Evolutionary conservation across 64 coral and sea anemone genomes (phyloP), one percentile per base, ranked within the genome.

Genomic region (Actinia tenebrosa): DNA sequence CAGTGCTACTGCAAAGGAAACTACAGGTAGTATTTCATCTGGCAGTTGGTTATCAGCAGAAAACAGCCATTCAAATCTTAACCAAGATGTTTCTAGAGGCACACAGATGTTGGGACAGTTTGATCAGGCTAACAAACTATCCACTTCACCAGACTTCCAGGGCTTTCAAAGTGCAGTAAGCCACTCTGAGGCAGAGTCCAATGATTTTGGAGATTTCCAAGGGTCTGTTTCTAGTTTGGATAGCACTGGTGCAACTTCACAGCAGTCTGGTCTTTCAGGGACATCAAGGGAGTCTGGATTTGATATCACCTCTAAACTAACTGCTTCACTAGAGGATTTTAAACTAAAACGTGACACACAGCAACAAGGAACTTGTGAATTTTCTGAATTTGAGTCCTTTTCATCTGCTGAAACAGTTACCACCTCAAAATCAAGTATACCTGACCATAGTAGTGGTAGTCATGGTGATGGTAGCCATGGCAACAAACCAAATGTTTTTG

Each of bases 151-250:
- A 8, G 79, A 81, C 8, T 81, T 81, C 50, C 79, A 81, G 22
- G 45, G 79, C 17, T 81, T 81, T 81, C 79, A 81, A 53, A 81
- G 45, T 50, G 44, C 45, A 75, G 69, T 75, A 10, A 42, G 25
- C 44, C 53, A 16, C 50, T 45, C 50, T 50, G 79, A 53, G 10
- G 44, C 4, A 52, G 81, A 86, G 30, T 37, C 30, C n/a, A 71
- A 79, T 46, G 83, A 86, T 86, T 90, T 90, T 90, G 83, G 71
- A 50, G 89, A 90, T 79, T 90, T 90, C 44, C 89, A 90, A 47
- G 56, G 69, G 30, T 64, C 79, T 14, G 20, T 53, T 2, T 81
- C 79, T 50, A 81, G 79, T 81, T 45, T 81, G 45, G 79, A 81
- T 75, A 75, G 69, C 11, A 1, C 15, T 75, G 69, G 69, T 14